Evolutionary conservation across 2,888 invertebrate genomes (phyloP), one percentile per base, ranked within the genome.

Genomic region (Enchytraeus crypticus): DNA sequence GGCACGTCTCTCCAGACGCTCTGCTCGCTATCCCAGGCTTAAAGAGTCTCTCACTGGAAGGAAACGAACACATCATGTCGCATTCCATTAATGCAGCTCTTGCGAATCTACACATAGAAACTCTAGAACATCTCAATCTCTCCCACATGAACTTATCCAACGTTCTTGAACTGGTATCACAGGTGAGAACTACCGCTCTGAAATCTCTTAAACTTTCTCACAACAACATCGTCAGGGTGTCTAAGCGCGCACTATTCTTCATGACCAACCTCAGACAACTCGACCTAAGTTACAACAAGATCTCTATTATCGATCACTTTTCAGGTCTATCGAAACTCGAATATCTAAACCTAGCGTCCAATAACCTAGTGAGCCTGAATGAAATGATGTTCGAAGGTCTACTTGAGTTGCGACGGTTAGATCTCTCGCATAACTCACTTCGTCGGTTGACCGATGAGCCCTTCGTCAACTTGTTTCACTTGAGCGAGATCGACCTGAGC

Each of bases 401-500:
- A 4, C 63, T 56, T n/a, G 66, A 69, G 14, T 60, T 74, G 32
- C 57, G 63, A 32, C 53, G 33, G 5, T 59, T 74, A 26, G 68
- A 69, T 29, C 53, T 73, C 5, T 67, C 70, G 26, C 55, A 70
- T 55, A 74, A 77, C 64, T 64, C 70, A 43, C 57, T 77, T 23
- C 65, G 62, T 1, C 29, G 59, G 3, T 43, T 68, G 18, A 53
- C 43, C 14, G 59, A 60, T 21, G 46, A 32, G 5, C 60, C 67
- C 3, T 62, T 68, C 26, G 38, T 59, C 49, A 60, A 59, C 14
- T 53, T 67, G 49, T 60, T 53, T 27, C 45, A 66, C 32, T 49
- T 66, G 14, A 47, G 61, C 26, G 29, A 27, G 4, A 30, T 68
- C 21, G 65, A 68, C 47, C 23, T 68, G 21, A 67, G 63, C 32